These are phyloP conservation scores for Acrobasis consociella DNA, from an alignment of 2,888 invertebrate species.

Conservation along the genomic window DNA sequence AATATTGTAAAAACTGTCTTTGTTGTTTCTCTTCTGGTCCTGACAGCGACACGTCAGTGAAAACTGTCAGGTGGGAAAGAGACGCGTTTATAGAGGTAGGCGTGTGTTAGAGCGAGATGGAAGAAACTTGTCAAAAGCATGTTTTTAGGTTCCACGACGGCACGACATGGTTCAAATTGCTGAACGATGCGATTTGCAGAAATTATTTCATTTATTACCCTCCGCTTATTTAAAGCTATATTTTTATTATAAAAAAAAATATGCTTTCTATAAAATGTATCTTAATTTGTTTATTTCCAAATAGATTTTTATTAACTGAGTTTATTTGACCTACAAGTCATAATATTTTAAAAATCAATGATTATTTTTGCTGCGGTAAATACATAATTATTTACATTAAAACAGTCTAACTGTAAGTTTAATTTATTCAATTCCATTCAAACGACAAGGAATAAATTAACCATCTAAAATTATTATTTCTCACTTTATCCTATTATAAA, in stretches of 20 bases:
- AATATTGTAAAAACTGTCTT: slow-evolving; percentile 43
- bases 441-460: no score
- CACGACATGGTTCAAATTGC: slow-evolving; percentile 47
- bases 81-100: slow-evolving; percentile 40
- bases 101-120: slow-evolving; percentile 46
- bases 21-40: slow-evolving; percentile 62
- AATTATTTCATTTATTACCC: not conserved
- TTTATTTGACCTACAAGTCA: not conserved
- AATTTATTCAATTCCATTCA: no score
- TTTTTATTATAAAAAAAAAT: not conserved
- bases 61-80: slow-evolving; percentile 61
- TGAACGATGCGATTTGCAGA: slow-evolving; percentile 18
- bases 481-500: no score
- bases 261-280: not conserved
- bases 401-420: no score
- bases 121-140: slow-evolving; percentile 45
- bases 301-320: not conserved
- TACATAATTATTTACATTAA: no score
- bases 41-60: slow-evolving; percentile 78
- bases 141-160: slow-evolving; percentile 74
- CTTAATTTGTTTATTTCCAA: not conserved
- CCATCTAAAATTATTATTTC: no score
- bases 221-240: not conserved
- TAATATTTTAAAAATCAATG: no score
- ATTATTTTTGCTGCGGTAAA: no score